phyloP scores from a whole-genome alignment of 2,888 invertebrate genomes.

The Noctua janthina region DNA sequence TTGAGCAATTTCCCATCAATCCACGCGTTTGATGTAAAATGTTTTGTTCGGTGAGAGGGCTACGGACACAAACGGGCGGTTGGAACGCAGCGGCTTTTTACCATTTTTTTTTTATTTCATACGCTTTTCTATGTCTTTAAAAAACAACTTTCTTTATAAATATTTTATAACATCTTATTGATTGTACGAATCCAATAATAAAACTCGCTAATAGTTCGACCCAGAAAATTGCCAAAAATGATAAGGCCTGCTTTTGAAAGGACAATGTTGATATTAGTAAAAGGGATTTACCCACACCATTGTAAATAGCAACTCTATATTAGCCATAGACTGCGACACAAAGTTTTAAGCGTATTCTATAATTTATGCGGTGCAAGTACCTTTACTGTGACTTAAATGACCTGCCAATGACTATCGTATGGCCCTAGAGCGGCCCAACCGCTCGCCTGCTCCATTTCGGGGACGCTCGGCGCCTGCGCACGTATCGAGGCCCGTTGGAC shows the following conservation, averaged over 20 bases:
- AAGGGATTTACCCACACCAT: background rate
- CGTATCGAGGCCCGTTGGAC: conserved; percentile 76
- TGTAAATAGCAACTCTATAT: background rate
- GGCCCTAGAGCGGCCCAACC: conserved; percentile 18
- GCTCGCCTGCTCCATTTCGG: conserved; percentile 57
- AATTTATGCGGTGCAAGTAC: background rate
- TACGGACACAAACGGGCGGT: conserved; percentile 67
- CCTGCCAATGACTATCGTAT: background rate
- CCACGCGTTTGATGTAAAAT: conserved; percentile 77
- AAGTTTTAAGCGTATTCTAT: background rate
- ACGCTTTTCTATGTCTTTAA: too few relatives aligned
- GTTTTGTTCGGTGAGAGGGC: conserved; percentile 72
- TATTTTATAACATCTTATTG: background rate
- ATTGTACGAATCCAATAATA: background rate
- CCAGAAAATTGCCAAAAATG: background rate
- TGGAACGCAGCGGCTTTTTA: conserved; percentile 40
- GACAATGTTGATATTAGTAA: too few relatives aligned
- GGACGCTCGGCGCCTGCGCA: conserved; percentile 72
- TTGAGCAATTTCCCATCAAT: conserved; percentile 84
- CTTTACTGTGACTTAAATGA: background rate
- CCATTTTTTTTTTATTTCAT: background rate
- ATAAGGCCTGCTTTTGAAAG: too few relatives aligned
- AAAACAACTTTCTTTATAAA: background rate
- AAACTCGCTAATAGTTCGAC: background rate
- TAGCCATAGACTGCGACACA: background rate